These are phyloP conservation scores for Oriolus oriolus DNA, from an alignment of 2,113 vertebrate species.

Conservation along the genomic window DNA sequence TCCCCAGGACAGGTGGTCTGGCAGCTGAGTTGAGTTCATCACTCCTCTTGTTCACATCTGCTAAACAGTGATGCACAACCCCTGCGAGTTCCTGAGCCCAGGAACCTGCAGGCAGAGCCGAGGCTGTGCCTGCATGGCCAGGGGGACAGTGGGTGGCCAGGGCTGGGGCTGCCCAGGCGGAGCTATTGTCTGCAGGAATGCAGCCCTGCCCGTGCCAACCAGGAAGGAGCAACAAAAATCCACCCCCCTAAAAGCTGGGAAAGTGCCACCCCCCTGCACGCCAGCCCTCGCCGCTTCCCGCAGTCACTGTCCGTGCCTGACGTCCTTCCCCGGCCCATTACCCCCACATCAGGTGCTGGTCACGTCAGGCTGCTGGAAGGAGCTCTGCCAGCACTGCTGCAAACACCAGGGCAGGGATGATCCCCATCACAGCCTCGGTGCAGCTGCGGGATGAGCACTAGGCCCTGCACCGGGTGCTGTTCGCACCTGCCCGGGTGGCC, in stretches of 20 bases:
- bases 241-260: not conserved
- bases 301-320: not conserved
- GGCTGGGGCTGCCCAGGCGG: not conserved
- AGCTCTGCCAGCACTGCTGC: not conserved
- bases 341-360: rapidly evolving
- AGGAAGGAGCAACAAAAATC: slow-evolving; percentile 41
- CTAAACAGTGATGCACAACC: not conserved
- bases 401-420: not conserved
- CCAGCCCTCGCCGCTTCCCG: not conserved
- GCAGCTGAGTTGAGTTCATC: not conserved
- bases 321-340: not conserved
- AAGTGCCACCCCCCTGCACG: not conserved
- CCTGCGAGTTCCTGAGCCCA: rapidly evolving
- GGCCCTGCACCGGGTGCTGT: not conserved
- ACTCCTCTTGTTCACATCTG: not conserved
- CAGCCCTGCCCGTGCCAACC: not conserved
- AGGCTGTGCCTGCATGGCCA: not conserved
- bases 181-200: slow-evolving; percentile 16
- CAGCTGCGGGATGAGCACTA: not conserved
- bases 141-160: not conserved
- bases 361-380: not conserved
- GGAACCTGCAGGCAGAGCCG: not conserved
- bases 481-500: rapidly evolving
- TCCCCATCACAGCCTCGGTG: rapidly evolving
- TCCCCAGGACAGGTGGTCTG: not conserved